These are phyloP conservation scores for Tiphia femorata DNA, from an alignment of 2,888 invertebrate species.

Conservation along the genomic window DNA sequence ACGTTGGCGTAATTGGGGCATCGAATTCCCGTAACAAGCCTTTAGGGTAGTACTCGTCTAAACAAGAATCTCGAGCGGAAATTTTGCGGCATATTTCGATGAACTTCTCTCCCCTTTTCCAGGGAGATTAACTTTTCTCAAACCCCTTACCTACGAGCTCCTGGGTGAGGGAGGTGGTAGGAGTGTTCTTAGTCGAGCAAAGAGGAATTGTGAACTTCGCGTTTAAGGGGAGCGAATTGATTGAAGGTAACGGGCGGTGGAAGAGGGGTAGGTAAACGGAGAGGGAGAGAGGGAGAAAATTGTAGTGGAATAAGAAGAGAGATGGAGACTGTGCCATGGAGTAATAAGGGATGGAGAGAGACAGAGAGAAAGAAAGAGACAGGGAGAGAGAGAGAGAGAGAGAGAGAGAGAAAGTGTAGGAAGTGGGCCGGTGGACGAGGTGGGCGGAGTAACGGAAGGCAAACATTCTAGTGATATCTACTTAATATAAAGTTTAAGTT, in stretches of 20 bases:
- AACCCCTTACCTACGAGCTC: too few species aligned
- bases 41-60: too few species aligned
- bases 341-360: background rate
- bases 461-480: slow-evolving; percentile 29
- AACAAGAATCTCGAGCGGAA: too few species aligned
- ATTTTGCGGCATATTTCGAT: too few species aligned
- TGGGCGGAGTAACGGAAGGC: background rate
- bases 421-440: background rate
- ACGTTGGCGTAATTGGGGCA: too few species aligned
- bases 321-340: background rate
- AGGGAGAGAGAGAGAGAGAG: background rate
- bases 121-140: too few species aligned
- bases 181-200: too few species aligned
- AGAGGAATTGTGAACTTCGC: background rate
- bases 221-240: background rate
- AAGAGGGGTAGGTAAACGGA: background rate
- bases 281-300: background rate
- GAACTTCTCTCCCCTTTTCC: too few species aligned
- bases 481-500: slow-evolving; percentile 37
- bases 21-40: too few species aligned
- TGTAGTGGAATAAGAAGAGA: background rate
- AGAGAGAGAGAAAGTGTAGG: background rate
- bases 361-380: background rate
- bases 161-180: too few species aligned
- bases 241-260: background rate